These are phyloP conservation scores for Pachymerium ferrugineum DNA, from an alignment of 2,888 invertebrate genomes.

Conservation along the genomic window DNA sequence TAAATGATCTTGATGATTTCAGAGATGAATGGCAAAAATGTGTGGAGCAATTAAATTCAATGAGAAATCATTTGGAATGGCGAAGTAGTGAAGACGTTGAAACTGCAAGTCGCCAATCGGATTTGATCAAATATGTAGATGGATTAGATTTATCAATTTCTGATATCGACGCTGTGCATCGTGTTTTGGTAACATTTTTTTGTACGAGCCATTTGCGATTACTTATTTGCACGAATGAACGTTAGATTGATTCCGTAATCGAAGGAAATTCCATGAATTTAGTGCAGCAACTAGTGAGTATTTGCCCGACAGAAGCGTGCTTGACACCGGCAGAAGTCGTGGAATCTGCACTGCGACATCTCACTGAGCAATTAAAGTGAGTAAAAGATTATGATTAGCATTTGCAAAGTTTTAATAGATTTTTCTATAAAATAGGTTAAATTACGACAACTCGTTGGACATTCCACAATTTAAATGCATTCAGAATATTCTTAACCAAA, in stretches of 20 bases:
- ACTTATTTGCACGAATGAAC: neutral
- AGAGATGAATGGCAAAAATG: slow-evolving; percentile 37
- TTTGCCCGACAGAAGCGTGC: slow-evolving; percentile 30
- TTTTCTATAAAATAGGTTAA: neutral
- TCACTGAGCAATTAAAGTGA: slow-evolving; percentile 30
- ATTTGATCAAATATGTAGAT: neutral
- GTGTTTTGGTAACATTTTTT: slow-evolving; percentile 20
- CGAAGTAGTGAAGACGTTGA: neutral
- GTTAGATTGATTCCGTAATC: neutral
- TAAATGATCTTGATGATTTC: too few species aligned
- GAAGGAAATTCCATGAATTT: slow-evolving; percentile 30
- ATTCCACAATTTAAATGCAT: neutral
- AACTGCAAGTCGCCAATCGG: neutral
- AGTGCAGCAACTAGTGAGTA: slow-evolving; percentile 32
- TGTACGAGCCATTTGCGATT: neutral
- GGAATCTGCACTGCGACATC: neutral
- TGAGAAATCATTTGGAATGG: slow-evolving; percentile 32
- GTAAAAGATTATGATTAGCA: neutral
- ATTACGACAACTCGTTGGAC: neutral
- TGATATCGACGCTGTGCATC: slow-evolving; percentile 11
- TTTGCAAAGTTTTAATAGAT: neutral
- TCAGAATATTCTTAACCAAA: neutral
- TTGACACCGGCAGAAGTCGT: slow-evolving; percentile 32
- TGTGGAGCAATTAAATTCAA: neutral
- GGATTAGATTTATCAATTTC: slow-evolving; percentile 29